A percentile compares a stretch with the other conserved stretches of the same genome.
These are phyloP conservation scores for Ophion ventricosus DNA, from an alignment of 2,888 invertebrate genomes.

Conservation along the genomic window DNA sequence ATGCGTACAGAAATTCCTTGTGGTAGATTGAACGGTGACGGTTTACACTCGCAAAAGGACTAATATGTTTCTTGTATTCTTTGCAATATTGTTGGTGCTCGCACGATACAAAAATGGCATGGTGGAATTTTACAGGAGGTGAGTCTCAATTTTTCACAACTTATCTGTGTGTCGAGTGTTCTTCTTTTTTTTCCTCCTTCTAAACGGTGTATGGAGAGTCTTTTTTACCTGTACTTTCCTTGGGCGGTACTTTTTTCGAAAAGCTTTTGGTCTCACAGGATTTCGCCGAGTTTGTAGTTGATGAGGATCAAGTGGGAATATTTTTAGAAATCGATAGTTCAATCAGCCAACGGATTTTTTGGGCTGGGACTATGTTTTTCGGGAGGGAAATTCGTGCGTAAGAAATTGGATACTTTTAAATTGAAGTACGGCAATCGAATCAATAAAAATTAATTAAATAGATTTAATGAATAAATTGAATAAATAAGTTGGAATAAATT, in stretches of 20 bases:
- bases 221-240: neutral
- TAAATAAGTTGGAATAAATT: neutral
- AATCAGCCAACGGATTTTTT: neutral
- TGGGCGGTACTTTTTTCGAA: neutral
- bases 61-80: conserved; percentile 83
- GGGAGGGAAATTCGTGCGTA: too few species aligned
- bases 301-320: neutral
- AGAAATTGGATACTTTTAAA: too few species aligned
- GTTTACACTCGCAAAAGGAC: conserved; percentile 78
- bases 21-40: conserved; percentile 77
- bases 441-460: neutral
- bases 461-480: neutral
- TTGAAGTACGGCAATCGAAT: too few species aligned
- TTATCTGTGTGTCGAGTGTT: conserved; percentile 67
- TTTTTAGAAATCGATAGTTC: neutral
- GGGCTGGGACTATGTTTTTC: neutral
- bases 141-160: conserved; percentile 81
- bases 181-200: neutral
- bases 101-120: conserved; percentile 82
- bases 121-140: conserved; percentile 83
- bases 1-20: conserved; percentile 9
- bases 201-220: neutral
- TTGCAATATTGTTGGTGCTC: conserved; percentile 83
- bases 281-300: neutral
- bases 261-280: conserved; percentile 21